Evolutionary conservation across 2,797 vertebrate genomes (phyloP).

Genomic region (Diplodus puntazzo): DNA sequence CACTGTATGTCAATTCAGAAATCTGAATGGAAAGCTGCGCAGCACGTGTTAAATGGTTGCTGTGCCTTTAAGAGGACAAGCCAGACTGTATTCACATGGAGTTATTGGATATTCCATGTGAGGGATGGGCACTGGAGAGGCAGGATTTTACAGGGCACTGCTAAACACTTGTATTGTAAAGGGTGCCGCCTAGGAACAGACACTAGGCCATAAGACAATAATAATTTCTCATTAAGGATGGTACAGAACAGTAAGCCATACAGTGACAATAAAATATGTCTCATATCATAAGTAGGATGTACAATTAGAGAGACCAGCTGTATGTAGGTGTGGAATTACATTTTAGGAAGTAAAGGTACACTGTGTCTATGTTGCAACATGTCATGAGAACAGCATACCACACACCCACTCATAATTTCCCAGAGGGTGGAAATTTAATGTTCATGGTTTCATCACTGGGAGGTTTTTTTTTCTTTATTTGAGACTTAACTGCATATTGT

Average conservation of each 20-base stretch:
- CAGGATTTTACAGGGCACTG: slow-evolving; percentile 15
- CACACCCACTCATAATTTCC: slow-evolving; percentile 9
- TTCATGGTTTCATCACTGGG: not conserved
- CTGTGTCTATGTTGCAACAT: slow-evolving; percentile 8
- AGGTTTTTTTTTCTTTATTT: not conserved
- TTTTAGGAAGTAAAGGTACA: not conserved
- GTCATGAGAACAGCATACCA: not conserved
- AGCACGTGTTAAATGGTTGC: not conserved
- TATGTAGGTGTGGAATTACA: accelerated
- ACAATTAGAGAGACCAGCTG: not conserved
- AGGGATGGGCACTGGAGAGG: slow-evolving; percentile 53
- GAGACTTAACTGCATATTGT: not conserved
- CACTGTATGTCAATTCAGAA: not conserved
- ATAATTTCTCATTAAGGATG: not conserved
- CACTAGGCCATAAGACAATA: not conserved
- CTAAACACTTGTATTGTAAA: not conserved
- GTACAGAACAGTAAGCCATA: not conserved
- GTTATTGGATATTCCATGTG: slow-evolving; percentile 45
- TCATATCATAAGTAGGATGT: not conserved
- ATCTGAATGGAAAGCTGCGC: not conserved
- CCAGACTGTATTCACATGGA: slow-evolving; percentile 57
- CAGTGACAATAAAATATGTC: not conserved
- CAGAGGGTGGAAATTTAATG: not conserved
- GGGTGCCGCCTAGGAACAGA: slow-evolving; percentile 28
- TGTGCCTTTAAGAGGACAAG: slow-evolving; percentile 66